Percentiles rank a stretch among this genome's conserved stretches.
phyloP scores from a whole-genome alignment of 1,140 invertebrate genomes.

The Drosophila biarmipes region DNA sequence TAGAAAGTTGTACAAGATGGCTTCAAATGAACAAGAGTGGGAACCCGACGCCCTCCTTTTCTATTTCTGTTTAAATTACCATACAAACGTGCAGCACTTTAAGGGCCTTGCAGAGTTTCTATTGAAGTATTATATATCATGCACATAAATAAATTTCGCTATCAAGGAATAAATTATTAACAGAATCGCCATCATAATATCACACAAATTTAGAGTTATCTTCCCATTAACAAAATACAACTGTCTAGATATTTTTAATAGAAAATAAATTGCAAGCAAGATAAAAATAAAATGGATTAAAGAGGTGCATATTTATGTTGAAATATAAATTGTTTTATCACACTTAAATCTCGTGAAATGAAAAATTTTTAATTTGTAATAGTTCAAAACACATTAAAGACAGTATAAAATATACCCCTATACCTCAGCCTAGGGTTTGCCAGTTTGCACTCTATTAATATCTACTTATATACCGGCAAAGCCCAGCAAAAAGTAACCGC shows the following conservation, averaged over 20 bases:
- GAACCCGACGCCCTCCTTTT: too few species aligned
- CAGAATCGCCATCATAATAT: too few species aligned
- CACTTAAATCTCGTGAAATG: too few species aligned
- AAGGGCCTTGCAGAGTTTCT: not conserved
- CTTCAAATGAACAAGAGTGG: not conserved
- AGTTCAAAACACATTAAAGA: too few species aligned
- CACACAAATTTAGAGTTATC: too few species aligned
- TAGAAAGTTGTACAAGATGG: slow-evolving; percentile 2
- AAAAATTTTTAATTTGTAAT: too few species aligned
- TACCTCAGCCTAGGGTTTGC: too few species aligned
- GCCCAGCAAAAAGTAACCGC: slow-evolving; percentile 20
- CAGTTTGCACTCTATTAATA: slow-evolving; percentile 30
- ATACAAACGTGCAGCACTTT: not conserved
- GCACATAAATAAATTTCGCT: not conserved
- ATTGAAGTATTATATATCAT: not conserved
- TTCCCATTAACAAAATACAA: not conserved
- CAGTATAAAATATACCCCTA: too few species aligned
- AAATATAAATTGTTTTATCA: not conserved
- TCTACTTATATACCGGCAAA: not conserved
- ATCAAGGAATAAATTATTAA: not conserved
- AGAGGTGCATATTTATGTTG: not conserved
- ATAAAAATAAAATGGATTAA: not conserved
- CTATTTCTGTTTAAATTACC: not conserved
- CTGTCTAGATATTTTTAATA: not conserved
- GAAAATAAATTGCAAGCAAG: not conserved